Percentiles rank a stretch among this genome's conserved stretches.
Conservation (phyloP, 2,888 invertebrate genomes). For the Hyposoter didymator region DNA sequence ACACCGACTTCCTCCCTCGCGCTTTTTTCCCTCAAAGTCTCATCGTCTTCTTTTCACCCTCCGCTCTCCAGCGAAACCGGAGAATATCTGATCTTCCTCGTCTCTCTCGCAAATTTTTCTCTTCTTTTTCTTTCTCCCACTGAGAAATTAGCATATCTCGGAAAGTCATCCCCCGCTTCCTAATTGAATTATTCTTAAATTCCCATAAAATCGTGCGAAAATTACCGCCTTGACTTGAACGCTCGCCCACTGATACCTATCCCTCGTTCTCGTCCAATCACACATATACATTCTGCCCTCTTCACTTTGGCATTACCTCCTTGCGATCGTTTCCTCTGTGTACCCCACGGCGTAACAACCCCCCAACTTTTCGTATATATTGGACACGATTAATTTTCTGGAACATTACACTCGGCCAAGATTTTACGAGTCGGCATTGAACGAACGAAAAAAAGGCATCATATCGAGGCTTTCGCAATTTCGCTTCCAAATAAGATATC, state of each 20-base stretch:
- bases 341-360: constrained; percentile 59
- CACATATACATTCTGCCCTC: constrained; percentile 7
- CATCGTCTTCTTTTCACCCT: constrained; percentile 49
- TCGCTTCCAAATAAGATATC: background rate
- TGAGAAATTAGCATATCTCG: constrained; percentile 83
- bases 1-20: constrained; percentile 43
- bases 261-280: constrained; percentile 52
- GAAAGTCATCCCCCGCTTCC: constrained; percentile 82
- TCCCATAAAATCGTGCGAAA: constrained; percentile 84
- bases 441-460: constrained; percentile 18
- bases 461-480: background rate
- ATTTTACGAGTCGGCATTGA: constrained; percentile 43
- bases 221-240: constrained; percentile 77
- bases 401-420: constrained; percentile 78
- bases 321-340: constrained; percentile 22
- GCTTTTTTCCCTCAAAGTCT: constrained; percentile 39
- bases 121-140: constrained; percentile 46
- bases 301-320: constrained; percentile 19
- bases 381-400: constrained; percentile 82
- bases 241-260: constrained; percentile 37
- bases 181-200: constrained; percentile 85
- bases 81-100: constrained; percentile 49
- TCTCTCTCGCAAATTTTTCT: constrained; percentile 44
- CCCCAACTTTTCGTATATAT: constrained; percentile 71
- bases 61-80: constrained; percentile 13